Conservation (phyloP, 2,113 vertebrate genomes). For the Myiopsitta monachus region DNA sequence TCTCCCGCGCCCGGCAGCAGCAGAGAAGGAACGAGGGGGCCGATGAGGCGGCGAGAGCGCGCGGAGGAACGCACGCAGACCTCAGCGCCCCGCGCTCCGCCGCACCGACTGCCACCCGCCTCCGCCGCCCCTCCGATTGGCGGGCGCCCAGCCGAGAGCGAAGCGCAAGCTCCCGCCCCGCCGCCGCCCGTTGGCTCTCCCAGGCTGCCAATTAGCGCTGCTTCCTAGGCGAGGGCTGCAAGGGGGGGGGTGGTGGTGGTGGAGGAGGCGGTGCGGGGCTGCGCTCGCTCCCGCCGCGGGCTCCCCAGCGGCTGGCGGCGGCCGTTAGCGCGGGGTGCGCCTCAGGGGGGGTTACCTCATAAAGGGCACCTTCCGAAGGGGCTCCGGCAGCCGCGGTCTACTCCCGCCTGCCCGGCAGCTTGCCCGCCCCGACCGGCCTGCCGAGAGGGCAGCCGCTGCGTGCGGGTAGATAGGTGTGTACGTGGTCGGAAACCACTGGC, state of each 20-base stretch:
- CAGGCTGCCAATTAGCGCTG: neutral
- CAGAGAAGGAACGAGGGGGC: neutral
- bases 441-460: neutral
- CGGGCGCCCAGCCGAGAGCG: neutral
- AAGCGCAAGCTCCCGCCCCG: neutral
- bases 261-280: neutral
- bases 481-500: neutral
- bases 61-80: neutral
- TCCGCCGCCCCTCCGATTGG: neutral
- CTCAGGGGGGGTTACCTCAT: too few relatives aligned
- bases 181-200: neutral
- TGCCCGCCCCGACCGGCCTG: neutral
- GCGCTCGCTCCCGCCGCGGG: accelerated
- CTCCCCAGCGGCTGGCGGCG: accelerated
- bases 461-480: neutral
- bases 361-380: neutral
- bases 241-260: too few relatives aligned
- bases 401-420: neutral
- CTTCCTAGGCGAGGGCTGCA: neutral
- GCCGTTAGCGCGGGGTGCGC: too few relatives aligned
- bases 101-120: neutral
- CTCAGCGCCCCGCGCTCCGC: neutral
- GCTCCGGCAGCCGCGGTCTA: neutral
- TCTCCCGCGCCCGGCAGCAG: neutral
- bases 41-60: neutral